Conservation (phyloP, 92 coral and sea anemone species). For the Virgularia gustaviana region DNA sequence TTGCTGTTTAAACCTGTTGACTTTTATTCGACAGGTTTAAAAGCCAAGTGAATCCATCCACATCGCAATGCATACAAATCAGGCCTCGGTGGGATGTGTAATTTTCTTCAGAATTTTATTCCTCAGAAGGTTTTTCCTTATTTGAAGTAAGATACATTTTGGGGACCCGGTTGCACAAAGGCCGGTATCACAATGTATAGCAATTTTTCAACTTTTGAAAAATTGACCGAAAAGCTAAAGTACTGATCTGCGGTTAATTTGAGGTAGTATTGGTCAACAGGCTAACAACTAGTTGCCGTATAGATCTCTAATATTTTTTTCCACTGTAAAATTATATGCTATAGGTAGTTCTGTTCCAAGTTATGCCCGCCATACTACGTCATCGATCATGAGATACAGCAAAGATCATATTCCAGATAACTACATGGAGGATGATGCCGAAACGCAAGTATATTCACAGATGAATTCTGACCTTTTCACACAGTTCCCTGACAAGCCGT, state of each 20-base stretch:
- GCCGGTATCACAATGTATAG: too few relatives aligned
- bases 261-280: not conserved
- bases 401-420: constrained; percentile 87
- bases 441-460: constrained; percentile 35
- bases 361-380: constrained; percentile 92
- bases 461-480: constrained; percentile 39
- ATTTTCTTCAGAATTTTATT: too few relatives aligned
- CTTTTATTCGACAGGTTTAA: too few relatives aligned
- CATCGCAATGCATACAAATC: too few relatives aligned
- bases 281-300: not conserved
- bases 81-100: too few relatives aligned
- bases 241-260: not conserved
- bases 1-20: too few relatives aligned
- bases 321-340: not conserved
- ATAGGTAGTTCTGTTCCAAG: constrained; percentile 79
- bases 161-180: too few relatives aligned
- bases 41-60: too few relatives aligned
- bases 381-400: constrained; percentile 81
- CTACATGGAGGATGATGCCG: constrained; percentile 62
- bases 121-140: too few relatives aligned
- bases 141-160: too few relatives aligned
- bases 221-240: not conserved
- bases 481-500: constrained; percentile 2
- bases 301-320: not conserved
- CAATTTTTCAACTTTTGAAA: too few relatives aligned